Evolutionary conservation across 2,113 vertebrate species (phyloP).

Genomic region (Sapajus apella): DNA sequence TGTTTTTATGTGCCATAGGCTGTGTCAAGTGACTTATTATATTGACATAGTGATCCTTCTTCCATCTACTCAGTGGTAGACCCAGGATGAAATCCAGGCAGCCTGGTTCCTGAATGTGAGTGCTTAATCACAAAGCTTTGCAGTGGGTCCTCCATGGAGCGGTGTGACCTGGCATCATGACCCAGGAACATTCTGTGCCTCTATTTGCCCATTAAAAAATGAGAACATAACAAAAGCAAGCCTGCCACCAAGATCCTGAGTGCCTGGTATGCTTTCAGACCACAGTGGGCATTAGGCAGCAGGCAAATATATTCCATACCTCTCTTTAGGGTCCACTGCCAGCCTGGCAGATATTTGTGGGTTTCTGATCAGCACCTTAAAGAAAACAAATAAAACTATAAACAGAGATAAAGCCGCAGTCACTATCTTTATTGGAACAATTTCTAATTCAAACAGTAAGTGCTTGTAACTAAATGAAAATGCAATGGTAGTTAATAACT

Average conservation of each 20-base stretch:
- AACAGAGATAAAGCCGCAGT: neutral
- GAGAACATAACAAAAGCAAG: neutral
- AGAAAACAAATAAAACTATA: neutral
- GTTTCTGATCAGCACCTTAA: neutral
- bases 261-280: neutral
- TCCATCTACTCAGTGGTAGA: neutral
- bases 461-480: neutral
- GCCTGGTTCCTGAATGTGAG: neutral
- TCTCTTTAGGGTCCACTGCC: neutral
- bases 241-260: neutral
- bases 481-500: neutral
- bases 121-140: neutral
- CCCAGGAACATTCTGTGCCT: neutral
- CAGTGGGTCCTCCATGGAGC: neutral
- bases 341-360: neutral
- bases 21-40: neutral
- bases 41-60: neutral
- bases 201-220: neutral
- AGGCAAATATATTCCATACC: neutral
- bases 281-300: neutral
- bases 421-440: neutral
- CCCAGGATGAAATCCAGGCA: neutral
- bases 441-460: neutral
- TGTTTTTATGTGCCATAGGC: neutral
- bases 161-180: neutral